Conservation (phyloP, 1,140 invertebrate species). For the Aricia agestis region DNA sequence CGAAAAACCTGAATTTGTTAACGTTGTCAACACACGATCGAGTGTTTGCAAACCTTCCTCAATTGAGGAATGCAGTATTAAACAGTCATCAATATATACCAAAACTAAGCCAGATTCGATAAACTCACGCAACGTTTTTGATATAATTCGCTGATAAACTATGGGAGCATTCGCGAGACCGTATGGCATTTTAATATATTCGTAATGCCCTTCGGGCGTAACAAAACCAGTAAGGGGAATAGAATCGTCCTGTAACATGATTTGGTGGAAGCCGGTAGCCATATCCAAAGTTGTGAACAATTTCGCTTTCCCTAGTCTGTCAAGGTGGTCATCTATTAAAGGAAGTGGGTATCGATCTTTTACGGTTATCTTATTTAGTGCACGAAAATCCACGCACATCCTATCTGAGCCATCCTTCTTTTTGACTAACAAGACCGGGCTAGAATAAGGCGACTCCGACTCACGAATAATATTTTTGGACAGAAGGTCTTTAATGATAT, state of each 20-base stretch:
- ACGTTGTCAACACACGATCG: constrained; percentile 4
- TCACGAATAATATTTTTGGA: no score
- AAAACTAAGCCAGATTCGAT: constrained; percentile 15
- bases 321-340: constrained; percentile 12
- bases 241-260: not conserved
- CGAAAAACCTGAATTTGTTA: constrained; percentile 23
- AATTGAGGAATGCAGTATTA: constrained; percentile 2
- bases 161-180: constrained; percentile 24
- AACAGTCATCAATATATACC: constrained; percentile 19
- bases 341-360: constrained; percentile 30
- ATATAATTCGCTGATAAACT: constrained; percentile 25
- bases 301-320: not conserved
- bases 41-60: constrained; percentile 1
- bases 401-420: constrained; percentile 43
- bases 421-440: constrained; percentile 43
- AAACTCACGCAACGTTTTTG: constrained; percentile 11
- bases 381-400: constrained; percentile 53
- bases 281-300: not conserved
- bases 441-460: constrained; percentile 39
- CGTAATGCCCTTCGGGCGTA: constrained; percentile 24
- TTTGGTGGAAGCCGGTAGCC: constrained; percentile 11
- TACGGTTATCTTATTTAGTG: constrained; percentile 44
- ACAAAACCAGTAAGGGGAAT: constrained; percentile 9
- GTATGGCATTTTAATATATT: constrained; percentile 26
- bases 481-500: constrained; percentile 31